These are phyloP conservation scores for Metopia argyrocephala DNA, from an alignment of 2,888 invertebrate species.

Conservation along the genomic window DNA sequence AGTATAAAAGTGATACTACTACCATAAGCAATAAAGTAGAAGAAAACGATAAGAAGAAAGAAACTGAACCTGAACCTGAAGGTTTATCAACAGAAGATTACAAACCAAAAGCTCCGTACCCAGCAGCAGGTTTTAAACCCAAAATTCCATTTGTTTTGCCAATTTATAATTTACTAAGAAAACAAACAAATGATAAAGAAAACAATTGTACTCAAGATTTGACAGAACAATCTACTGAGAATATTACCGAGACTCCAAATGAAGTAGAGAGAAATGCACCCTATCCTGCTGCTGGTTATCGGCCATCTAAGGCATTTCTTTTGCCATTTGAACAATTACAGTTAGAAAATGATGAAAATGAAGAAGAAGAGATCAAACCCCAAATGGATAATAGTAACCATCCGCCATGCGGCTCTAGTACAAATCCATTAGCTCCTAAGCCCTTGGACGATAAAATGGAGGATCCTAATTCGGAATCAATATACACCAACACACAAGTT, in stretches of 20 bases:
- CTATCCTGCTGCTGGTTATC: slow-evolving; percentile 63
- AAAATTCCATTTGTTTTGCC: slow-evolving; percentile 71
- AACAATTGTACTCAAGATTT: background rate
- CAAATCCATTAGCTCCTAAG: slow-evolving; percentile 72
- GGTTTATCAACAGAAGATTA: slow-evolving; percentile 54
- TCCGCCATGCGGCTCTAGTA: slow-evolving; percentile 73
- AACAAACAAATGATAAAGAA: background rate
- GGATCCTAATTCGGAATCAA: slow-evolving; percentile 73
- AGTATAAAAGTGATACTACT: slow-evolving; percentile 50
- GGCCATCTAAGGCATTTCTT: slow-evolving; percentile 60
- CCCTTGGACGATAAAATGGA: slow-evolving; percentile 69
- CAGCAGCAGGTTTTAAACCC: slow-evolving; percentile 72
- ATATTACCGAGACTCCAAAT: background rate
- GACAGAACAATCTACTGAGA: background rate
- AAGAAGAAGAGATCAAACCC: background rate
- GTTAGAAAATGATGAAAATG: slow-evolving; percentile 8
- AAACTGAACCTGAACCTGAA: background rate
- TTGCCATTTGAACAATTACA: slow-evolving; percentile 64
- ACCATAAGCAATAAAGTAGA: slow-evolving; percentile 35
- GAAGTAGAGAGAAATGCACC: slow-evolving; percentile 42
- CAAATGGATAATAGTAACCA: slow-evolving; percentile 68
- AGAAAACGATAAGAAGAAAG: slow-evolving; percentile 1
- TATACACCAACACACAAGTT: slow-evolving; percentile 68
- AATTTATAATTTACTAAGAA: slow-evolving; percentile 54
- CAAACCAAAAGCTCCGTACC: slow-evolving; percentile 68